Percentiles rank a stretch among this genome's conserved stretches.
These are phyloP conservation scores for Callorhinus ursinus DNA, from an alignment of 2,113 vertebrate genomes.

Conservation along the genomic window DNA sequence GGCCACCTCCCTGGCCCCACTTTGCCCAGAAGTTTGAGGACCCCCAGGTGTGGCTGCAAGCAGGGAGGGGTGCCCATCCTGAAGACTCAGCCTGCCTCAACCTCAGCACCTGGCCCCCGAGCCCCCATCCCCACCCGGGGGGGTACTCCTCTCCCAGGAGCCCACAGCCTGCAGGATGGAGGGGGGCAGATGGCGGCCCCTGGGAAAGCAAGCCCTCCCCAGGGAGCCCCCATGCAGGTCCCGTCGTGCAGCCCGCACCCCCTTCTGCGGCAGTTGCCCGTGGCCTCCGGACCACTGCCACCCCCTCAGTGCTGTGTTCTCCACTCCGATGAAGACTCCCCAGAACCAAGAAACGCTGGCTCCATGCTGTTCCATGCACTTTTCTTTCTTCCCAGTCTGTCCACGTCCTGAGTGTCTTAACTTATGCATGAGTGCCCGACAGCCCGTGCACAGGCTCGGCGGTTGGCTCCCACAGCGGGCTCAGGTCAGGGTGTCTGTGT, in stretches of 20 bases:
- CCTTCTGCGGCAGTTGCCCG: rapidly evolving
- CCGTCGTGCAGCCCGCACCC: no score
- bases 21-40: not conserved
- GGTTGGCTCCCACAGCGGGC: not conserved
- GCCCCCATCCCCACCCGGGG: rapidly evolving
- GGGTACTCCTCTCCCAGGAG: not conserved
- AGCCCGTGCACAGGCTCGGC: rapidly evolving
- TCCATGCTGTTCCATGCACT: rapidly evolving
- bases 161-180: not conserved
- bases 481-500: rapidly evolving
- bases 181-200: not conserved
- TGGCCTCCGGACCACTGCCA: not conserved
- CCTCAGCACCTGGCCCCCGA: not conserved
- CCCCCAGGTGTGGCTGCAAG: rapidly evolving
- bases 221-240: not conserved
- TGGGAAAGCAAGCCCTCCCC: no score
- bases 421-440: rapidly evolving
- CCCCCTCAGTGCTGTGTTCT: rapidly evolving
- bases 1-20: not conserved
- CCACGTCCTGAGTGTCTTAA: rapidly evolving
- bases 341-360: rapidly evolving
- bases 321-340: not conserved
- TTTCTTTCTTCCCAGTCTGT: rapidly evolving
- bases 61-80: not conserved
- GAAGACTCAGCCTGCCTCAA: not conserved